These are phyloP conservation scores for Nomada goodeniana DNA, from an alignment of 2,888 invertebrate species.

Conservation along the genomic window DNA sequence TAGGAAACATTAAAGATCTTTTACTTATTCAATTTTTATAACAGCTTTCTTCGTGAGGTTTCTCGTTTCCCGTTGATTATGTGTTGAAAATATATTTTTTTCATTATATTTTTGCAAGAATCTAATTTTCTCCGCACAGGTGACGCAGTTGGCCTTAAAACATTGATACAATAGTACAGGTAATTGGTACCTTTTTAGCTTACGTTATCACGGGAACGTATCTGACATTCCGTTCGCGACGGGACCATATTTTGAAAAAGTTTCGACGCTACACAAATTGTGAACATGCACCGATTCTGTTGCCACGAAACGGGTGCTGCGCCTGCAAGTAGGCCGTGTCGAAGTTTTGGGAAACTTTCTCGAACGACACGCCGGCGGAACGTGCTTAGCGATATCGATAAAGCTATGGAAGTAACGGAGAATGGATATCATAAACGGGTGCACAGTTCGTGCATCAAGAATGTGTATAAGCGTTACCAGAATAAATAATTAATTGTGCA, in stretches of 20 bases:
- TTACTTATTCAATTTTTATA: no score
- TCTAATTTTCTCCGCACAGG: no score
- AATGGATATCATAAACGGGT: background rate
- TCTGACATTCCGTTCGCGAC: slow-evolving; percentile 20
- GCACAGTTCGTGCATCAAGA: no score
- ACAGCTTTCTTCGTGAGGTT: no score
- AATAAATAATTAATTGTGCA: no score
- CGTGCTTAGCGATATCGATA: slow-evolving; percentile 22
- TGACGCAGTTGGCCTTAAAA: no score
- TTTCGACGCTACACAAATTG: slow-evolving; percentile 43
- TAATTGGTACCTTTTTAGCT: slow-evolving; percentile 53
- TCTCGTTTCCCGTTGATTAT: no score
- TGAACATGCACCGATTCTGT: background rate
- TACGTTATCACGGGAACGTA: slow-evolving; percentile 77
- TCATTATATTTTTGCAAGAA: background rate
- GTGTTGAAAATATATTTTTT: no score
- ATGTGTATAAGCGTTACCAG: no score
- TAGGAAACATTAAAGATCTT: no score
- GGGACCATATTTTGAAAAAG: slow-evolving; percentile 35
- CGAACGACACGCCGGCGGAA: slow-evolving; percentile 23
- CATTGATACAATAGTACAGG: no score
- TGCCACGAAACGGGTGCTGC: slow-evolving; percentile 29
- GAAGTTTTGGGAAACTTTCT: slow-evolving; percentile 28
- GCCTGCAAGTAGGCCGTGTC: slow-evolving; percentile 38
- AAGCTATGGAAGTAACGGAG: slow-evolving; percentile 17